Conservation (phyloP, 2,888 invertebrate species). For the Stenolophus ochropezus region DNA sequence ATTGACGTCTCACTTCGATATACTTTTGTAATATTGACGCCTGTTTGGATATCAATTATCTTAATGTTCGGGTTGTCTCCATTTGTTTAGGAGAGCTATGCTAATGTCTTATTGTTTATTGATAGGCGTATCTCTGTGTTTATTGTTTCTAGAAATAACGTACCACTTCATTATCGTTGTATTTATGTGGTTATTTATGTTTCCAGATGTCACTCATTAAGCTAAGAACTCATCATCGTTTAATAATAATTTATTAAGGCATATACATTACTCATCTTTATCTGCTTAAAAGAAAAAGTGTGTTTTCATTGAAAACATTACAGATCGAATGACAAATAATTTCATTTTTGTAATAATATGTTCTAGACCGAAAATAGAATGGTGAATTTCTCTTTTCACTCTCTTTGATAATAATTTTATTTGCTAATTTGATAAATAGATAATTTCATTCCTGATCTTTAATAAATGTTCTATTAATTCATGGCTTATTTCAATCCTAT, state of each 20-base stretch:
- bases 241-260: neutral
- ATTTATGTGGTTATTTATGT: neutral
- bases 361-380: too few relatives aligned
- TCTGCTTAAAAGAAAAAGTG: too few relatives aligned
- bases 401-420: too few relatives aligned
- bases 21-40: constrained; percentile 35
- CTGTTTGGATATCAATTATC: constrained; percentile 54
- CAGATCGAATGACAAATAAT: too few relatives aligned
- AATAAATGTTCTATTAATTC: too few relatives aligned
- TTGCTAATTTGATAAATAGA: too few relatives aligned
- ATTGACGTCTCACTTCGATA: constrained; percentile 51
- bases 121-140: neutral
- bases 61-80: constrained; percentile 26
- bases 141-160: neutral
- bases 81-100: neutral
- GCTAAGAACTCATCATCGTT: neutral
- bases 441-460: too few relatives aligned
- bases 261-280: too few relatives aligned
- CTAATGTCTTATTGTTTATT: constrained; percentile 11
- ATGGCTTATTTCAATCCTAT: too few relatives aligned
- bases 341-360: too few relatives aligned
- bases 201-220: neutral
- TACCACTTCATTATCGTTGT: neutral
- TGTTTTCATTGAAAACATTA: too few relatives aligned
- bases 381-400: too few relatives aligned